phyloP scores from a whole-genome alignment of 1,140 invertebrate genomes.

The Camponotus floridanus region DNA sequence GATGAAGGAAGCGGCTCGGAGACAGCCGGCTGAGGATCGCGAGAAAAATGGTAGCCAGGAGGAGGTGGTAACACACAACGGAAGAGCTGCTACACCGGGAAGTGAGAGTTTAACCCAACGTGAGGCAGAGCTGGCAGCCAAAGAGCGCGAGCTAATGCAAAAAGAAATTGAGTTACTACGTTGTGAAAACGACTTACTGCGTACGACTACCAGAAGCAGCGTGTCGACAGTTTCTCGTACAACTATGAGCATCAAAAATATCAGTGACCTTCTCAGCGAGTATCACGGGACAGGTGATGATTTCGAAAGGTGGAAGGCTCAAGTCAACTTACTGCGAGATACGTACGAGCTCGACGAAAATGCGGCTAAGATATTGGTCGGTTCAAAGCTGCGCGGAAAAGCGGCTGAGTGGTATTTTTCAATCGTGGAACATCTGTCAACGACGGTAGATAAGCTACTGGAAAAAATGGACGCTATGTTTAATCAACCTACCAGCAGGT shows the following conservation, averaged over 20 bases:
- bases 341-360: background rate
- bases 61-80: no score
- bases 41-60: no score
- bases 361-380: background rate
- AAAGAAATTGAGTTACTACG: background rate
- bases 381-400: background rate
- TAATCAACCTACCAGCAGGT: background rate
- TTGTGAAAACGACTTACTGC: background rate
- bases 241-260: background rate
- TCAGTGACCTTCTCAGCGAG: background rate
- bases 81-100: no score
- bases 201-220: background rate
- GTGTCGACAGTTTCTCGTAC: background rate
- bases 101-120: background rate
- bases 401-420: background rate
- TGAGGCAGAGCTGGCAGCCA: background rate
- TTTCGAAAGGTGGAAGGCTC: no score
- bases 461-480: background rate
- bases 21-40: no score
- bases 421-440: background rate
- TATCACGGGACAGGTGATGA: background rate
- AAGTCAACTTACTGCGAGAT: background rate
- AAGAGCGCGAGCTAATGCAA: background rate
- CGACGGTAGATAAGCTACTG: background rate
- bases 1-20: no score